Evolutionary conservation across 2,888 invertebrate genomes (phyloP).

Genomic region (Drosophila melanosoma): DNA sequence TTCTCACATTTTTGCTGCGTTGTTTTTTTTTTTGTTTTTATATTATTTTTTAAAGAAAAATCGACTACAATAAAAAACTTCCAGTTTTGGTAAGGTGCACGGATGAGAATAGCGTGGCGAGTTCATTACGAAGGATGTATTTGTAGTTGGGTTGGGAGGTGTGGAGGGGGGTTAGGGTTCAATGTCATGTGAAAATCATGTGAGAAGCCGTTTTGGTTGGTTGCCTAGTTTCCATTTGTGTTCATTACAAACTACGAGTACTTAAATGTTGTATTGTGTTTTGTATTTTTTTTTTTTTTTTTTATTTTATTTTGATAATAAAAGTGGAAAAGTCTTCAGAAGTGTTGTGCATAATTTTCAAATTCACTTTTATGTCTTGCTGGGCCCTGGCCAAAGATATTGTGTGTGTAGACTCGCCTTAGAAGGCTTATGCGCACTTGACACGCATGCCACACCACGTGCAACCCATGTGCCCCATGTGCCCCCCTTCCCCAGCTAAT

Average conservation of each 20-base stretch:
- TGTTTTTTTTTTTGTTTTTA: slow-evolving; percentile 18
- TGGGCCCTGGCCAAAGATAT: slow-evolving; percentile 27
- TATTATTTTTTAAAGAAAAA: slow-evolving; percentile 39
- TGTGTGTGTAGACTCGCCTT: slow-evolving; percentile 34
- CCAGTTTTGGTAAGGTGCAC: slow-evolving; percentile 15
- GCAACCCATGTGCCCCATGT: neutral
- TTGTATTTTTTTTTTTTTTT: neutral
- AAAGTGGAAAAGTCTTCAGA: slow-evolving; percentile 46
- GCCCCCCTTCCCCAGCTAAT: slow-evolving; percentile 60
- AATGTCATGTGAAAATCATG: slow-evolving; percentile 63
- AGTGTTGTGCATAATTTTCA: slow-evolving; percentile 65
- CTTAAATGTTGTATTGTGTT: neutral
- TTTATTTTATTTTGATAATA: slow-evolving; percentile 14
- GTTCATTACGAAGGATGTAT: slow-evolving; percentile 37
- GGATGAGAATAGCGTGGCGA: neutral
- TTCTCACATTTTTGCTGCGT: slow-evolving; percentile 38
- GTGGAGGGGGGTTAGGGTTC: slow-evolving; percentile 37
- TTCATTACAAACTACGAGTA: slow-evolving; percentile 9
- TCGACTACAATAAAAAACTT: slow-evolving; percentile 39
- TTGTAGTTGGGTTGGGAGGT: slow-evolving; percentile 21
- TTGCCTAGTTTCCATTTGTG: slow-evolving; percentile 4
- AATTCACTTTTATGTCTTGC: slow-evolving; percentile 69
- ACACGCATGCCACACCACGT: slow-evolving; percentile 44
- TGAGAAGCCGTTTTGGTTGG: neutral
- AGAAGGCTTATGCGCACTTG: slow-evolving; percentile 46